A percentile compares a stretch with the other conserved stretches of the same genome.
Evolutionary conservation across 2,888 invertebrate species (phyloP).

Genomic region (Salticus scenicus): DNA sequence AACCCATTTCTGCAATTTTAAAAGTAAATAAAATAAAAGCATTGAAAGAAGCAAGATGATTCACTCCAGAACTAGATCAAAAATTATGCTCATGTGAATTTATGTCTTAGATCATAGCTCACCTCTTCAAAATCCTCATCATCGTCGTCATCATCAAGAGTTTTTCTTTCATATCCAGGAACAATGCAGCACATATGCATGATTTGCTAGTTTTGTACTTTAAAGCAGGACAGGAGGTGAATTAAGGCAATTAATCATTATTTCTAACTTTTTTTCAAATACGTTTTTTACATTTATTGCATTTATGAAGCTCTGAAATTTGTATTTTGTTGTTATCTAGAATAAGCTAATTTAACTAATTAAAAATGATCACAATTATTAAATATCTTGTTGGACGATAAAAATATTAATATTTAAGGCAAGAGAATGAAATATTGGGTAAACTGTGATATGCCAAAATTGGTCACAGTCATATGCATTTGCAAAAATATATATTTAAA

Average conservation of each 20-base stretch:
- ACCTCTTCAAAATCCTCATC: constrained; percentile 37
- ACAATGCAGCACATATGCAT: constrained; percentile 65
- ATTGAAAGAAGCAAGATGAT: no score
- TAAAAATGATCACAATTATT: background rate
- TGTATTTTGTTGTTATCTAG: background rate
- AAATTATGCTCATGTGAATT: no score
- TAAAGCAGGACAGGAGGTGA: background rate
- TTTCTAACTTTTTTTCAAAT: background rate
- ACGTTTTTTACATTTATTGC: background rate
- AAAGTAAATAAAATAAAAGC: no score
- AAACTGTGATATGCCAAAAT: background rate
- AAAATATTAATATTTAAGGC: background rate
- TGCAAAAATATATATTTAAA: background rate
- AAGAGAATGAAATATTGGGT: background rate
- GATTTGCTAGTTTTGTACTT: background rate
- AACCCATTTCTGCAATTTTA: no score
- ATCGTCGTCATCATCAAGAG: constrained; percentile 47
- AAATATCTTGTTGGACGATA: background rate
- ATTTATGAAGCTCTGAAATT: background rate
- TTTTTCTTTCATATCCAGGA: constrained; percentile 49
- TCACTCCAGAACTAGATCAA: no score
- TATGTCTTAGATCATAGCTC: no score
- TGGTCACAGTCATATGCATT: background rate
- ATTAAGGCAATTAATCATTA: background rate
- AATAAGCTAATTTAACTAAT: background rate